Evolutionary conservation across 2,888 invertebrate species (phyloP), one percentile per base, ranked within the genome.

Genomic region (Harpagoxenus sublaevis): DNA sequence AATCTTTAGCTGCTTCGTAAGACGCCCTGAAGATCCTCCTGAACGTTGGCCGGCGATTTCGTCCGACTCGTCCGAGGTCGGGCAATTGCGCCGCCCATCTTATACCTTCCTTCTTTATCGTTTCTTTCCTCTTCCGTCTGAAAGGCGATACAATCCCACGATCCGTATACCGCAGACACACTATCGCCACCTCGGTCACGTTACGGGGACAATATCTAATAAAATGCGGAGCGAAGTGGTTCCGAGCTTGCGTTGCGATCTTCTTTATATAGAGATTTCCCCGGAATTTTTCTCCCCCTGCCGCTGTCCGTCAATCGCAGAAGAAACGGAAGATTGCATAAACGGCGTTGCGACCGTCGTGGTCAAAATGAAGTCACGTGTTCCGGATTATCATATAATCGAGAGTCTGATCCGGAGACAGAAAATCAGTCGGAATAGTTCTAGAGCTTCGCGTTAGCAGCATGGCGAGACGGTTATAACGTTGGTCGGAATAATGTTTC

Each of bases 161-260:
- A 84, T 74, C 73, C 86, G 87, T 87, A 86, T 86, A 87, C 87
- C 85, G 84, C 84, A 75, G 86, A 84, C 86, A 85, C 81, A 71
- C 55, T n/a, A 28, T 53, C 55, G 28, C 31, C 70, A 85, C 85
- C 84, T 62, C 81, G 83, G 88, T 92, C 90, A 89, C 90, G 91
- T 92, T 92, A 91, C 88, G 89, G 88, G 88, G 88, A 92, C 90
- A 92, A 93, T 93, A 92, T 92, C 92, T 93, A 93, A 93, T 93
- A 93, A 92, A 92, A 93, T 88, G 87, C 88, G 83, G 83, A 85
- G 81, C 74, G 86, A 91, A 91, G 90, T 90, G 87, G 89, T 88
- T 79, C 62, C 70, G 77, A 87, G 87, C 74, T 86, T 71, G 28
- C 45, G 84, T 31, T 39, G 68, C 84, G 84, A 66, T 88, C 78